Evolutionary conservation across 2,113 vertebrate genomes (phyloP).

Genomic region (Cynopterus brachyotis): DNA sequence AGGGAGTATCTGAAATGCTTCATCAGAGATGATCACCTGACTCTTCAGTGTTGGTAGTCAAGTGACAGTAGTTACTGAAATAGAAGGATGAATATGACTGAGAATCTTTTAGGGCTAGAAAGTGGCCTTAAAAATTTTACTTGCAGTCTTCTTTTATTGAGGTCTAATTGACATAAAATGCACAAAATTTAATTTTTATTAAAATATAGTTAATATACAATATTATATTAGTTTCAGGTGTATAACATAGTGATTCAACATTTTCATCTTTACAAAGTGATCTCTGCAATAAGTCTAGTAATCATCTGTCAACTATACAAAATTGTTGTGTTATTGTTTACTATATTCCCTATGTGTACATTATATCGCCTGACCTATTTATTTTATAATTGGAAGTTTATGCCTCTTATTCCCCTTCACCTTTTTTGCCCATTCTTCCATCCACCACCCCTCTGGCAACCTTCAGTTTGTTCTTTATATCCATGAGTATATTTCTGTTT

Average conservation of each 20-base stretch:
- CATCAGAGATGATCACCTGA: background rate
- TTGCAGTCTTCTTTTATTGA: background rate
- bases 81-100: background rate
- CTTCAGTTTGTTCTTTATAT: background rate
- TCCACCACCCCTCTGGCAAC: background rate
- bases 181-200: background rate
- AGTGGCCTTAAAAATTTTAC: background rate
- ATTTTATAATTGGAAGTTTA: background rate
- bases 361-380: background rate
- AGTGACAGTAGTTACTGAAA: background rate
- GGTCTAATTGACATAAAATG: background rate
- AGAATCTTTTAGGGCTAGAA: background rate
- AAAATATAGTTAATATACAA: background rate
- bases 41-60: background rate
- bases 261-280: background rate
- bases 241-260: background rate
- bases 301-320: background rate
- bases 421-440: background rate
- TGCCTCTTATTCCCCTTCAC: background rate
- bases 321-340: background rate
- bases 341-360: background rate
- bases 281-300: background rate
- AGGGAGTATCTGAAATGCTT: background rate
- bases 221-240: background rate
- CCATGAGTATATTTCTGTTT: background rate